phyloP scores from a whole-genome alignment of 2,888 invertebrate genomes.

The Blera fallax region DNA sequence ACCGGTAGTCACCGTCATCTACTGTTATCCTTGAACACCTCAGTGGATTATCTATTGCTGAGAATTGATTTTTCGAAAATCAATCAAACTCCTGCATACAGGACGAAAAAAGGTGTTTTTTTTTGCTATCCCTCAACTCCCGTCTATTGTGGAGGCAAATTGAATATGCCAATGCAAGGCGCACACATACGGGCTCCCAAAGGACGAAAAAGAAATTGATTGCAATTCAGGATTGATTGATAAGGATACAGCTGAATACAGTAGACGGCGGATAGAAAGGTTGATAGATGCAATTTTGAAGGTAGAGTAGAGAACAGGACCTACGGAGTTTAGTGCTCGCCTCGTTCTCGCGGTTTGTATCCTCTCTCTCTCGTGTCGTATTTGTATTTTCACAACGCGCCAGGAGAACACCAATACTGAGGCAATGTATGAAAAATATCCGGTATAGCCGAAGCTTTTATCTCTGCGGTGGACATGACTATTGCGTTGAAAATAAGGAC shows the following conservation, averaged over 20 bases:
- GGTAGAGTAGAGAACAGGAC: not conserved
- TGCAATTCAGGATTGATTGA: slow-evolving; percentile 50
- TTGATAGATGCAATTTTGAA: slow-evolving; percentile 16
- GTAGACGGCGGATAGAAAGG: not conserved
- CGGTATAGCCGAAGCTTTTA: slow-evolving; percentile 11
- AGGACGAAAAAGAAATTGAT: slow-evolving; percentile 7
- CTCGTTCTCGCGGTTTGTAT: not conserved
- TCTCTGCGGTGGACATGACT: not conserved
- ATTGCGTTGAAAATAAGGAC: not conserved
- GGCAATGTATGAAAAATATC: not conserved
- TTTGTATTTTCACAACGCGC: too few species aligned
- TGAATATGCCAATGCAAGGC: not conserved
- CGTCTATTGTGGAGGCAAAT: not conserved
- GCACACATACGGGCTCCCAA: not conserved
- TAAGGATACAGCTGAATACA: slow-evolving; percentile 6
- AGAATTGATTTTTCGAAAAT: slow-evolving; percentile 40
- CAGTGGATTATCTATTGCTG: not conserved
- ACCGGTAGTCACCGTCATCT: too few species aligned
- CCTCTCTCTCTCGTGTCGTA: not conserved
- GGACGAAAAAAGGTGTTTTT: not conserved
- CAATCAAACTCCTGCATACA: slow-evolving; percentile 13
- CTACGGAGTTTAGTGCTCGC: not conserved
- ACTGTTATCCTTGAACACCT: not conserved
- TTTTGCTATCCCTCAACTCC: not conserved
- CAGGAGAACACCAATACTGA: not conserved